A percentile compares a stretch with the other conserved stretches of the same genome.
Conservation (phyloP, 2,113 vertebrate genomes). For the Circaetus gallicus region DNA sequence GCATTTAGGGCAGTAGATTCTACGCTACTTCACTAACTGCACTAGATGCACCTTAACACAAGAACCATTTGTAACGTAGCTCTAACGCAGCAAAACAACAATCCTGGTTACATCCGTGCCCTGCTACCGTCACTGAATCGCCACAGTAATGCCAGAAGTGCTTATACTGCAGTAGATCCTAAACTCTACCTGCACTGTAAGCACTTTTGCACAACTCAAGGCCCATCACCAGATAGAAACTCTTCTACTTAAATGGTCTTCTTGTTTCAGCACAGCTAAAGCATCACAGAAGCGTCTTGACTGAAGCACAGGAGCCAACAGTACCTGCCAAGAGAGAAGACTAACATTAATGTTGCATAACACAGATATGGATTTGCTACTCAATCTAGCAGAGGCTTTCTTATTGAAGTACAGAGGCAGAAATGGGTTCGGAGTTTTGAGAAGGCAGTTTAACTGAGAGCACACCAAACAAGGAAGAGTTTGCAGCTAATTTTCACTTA, state of each 20-base stretch:
- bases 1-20: constrained; percentile 99
- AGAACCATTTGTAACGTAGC: constrained; percentile 20
- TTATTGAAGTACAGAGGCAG: background rate
- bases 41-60: constrained; percentile 99
- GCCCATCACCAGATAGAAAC: constrained; percentile 16
- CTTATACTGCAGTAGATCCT: constrained; percentile 80
- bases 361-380: background rate
- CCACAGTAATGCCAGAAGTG: constrained; percentile 82
- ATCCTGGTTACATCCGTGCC: background rate
- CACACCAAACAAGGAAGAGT: background rate
- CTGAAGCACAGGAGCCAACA: background rate
- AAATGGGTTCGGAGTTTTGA: background rate
- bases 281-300: background rate
- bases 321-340: constrained; percentile 36
- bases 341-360: background rate
- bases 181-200: constrained; percentile 85
- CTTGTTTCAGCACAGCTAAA: background rate
- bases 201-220: constrained; percentile 84
- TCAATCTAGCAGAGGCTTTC: background rate
- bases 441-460: background rate
- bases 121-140: background rate
- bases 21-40: constrained; percentile 94
- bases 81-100: background rate
- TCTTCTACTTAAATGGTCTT: background rate
- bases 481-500: background rate